Percentiles rank a stretch among this genome's conserved stretches.
phyloP scores from a whole-genome alignment of 30 jellyfish, hydroid and myxozoan genomes.

The Haliclystus octoradiatus region DNA sequence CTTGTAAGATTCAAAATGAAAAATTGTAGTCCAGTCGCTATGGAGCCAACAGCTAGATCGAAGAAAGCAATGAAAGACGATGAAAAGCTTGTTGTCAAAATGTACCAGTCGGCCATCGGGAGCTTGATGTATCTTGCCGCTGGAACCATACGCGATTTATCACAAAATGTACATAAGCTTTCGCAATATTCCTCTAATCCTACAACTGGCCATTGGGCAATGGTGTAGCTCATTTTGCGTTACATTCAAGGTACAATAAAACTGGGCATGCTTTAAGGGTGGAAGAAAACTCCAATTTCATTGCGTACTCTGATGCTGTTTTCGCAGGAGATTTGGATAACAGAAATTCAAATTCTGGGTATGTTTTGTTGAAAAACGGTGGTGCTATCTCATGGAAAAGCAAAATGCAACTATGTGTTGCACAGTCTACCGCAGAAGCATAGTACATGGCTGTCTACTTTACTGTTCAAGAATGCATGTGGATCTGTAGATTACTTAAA shows the following conservation, averaged over 20 bases:
- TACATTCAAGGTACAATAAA: slow-evolving; percentile 4
- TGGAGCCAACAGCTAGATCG: slow-evolving; percentile 3
- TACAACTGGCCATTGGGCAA: not conserved
- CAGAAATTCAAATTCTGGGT: slow-evolving; percentile 7
- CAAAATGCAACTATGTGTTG: slow-evolving; percentile 6
- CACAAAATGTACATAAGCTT: slow-evolving; percentile 1
- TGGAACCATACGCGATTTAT: slow-evolving; percentile 1
- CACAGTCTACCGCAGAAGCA: slow-evolving; percentile 12
- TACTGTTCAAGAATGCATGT: slow-evolving; percentile 12
- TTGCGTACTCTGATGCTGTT: slow-evolving; percentile 3
- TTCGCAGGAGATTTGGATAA: slow-evolving; percentile 5
- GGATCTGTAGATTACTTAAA: not conserved
- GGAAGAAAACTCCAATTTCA: not conserved
- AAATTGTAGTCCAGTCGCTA: slow-evolving; percentile 1
- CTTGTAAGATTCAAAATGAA: slow-evolving; percentile 1
- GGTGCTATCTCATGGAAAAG: slow-evolving; percentile 11
- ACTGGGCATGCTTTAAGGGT: not conserved
- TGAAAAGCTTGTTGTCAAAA: slow-evolving; percentile 3
- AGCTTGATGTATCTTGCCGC: slow-evolving; percentile 6
- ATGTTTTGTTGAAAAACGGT: slow-evolving; percentile 7
- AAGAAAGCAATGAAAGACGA: not conserved
- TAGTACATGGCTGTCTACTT: slow-evolving; percentile 4
- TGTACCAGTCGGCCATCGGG: slow-evolving; percentile 13
- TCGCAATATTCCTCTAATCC: not conserved
- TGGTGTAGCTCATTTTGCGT: slow-evolving; percentile 2